These are phyloP conservation scores for Drosophila sulfurigaster DNA, from an alignment of 1,140 invertebrate species.

Conservation along the genomic window DNA sequence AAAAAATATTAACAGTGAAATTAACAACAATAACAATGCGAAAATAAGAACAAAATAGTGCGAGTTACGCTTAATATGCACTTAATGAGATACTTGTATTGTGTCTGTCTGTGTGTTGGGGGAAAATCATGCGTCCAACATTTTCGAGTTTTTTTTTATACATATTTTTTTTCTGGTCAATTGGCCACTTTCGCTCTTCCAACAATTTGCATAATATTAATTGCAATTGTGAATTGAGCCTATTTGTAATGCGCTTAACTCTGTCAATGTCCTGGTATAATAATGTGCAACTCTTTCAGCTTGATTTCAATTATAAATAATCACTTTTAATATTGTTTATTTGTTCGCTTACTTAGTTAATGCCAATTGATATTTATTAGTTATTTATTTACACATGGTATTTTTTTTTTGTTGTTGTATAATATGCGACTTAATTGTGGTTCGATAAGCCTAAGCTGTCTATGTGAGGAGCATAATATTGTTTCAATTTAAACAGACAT, in stretches of 20 bases:
- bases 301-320: conserved; percentile 51
- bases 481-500: background rate
- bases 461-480: background rate
- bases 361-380: conserved; percentile 23
- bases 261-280: conserved; percentile 1
- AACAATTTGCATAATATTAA: conserved; percentile 41
- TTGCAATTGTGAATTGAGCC: conserved; percentile 33
- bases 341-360: background rate
- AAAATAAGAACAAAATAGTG: conserved; percentile 9
- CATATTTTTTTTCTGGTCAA: background rate
- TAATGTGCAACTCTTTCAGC: conserved; percentile 28
- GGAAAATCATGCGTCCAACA: background rate
- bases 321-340: conserved; percentile 18
- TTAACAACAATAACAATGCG: conserved; percentile 4
- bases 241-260: conserved; percentile 44
- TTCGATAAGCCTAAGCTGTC: background rate
- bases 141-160: background rate
- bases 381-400: conserved; percentile 12
- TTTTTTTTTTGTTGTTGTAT: background rate
- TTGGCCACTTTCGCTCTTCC: conserved; percentile 21
- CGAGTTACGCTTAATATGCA: conserved; percentile 15
- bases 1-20: background rate
- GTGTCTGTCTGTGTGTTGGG: background rate
- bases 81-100: conserved; percentile 17
- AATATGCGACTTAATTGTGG: background rate